Evolutionary conservation across 2,113 vertebrate species (phyloP), one percentile per base, ranked within the genome.

Genomic region (Syrmaticus mikado): DNA sequence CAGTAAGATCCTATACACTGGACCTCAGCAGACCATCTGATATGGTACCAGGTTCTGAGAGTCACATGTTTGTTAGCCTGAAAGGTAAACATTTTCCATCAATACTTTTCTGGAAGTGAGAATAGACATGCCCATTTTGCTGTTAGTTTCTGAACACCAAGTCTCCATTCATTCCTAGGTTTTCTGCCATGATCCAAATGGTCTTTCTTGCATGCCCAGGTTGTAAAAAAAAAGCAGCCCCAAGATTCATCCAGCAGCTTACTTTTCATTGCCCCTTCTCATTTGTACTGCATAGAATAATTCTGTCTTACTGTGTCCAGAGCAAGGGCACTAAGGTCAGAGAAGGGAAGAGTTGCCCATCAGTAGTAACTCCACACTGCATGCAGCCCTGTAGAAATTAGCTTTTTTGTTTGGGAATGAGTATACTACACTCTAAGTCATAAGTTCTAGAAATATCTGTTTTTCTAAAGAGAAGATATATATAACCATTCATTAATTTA

Each of bases 61-160:
- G 96, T 74, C 91, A 87, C 0, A 91, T 95, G 25, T 67, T 95
- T n/a, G 41, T 96, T 58, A 96, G 38, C 67, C 41, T 96, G 60
- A 91, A 92, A 96, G 95, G 96, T 96, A 96, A 95, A 55, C 14
- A 21, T 28, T 34, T 92, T 92, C 57, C 53, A 10, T 25, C 58
- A 45, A 32, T 21, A 76, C 13, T 16, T 70, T 79, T 76, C 34
- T 9, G 11, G 8, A 22, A 15, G 20, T 82, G 30, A 52, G 34
- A 79, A 65, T 24, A 34, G 4, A 45, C 14, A 7, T 27, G 4
- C 1, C 3, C 21, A 9, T 61, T 32, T 16, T 62, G 62, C 36
- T 66, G 45, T 34, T 70, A 9, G 20, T 30, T 85, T 78, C 30
- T 68, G 9, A 62, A 38, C 6, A 4, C 11, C 1, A 1, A 53